Evolutionary conservation across 2,888 invertebrate genomes (phyloP).

Genomic region (Agrotis exclamationis): DNA sequence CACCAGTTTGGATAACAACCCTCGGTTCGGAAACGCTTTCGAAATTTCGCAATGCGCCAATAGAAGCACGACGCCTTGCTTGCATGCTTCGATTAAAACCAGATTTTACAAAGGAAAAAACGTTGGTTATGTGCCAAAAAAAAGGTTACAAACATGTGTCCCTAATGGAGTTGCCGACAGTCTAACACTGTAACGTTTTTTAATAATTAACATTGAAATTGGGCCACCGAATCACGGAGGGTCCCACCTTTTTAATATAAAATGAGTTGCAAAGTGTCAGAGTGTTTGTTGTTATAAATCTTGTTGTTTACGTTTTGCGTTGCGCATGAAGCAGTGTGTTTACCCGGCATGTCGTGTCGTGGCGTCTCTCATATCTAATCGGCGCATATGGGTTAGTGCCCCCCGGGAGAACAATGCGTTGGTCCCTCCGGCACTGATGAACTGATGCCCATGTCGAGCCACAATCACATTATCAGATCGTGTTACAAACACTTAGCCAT

Average conservation of each 20-base stretch:
- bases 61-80: constrained; percentile 32
- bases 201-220: constrained; percentile 51
- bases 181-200: constrained; percentile 63
- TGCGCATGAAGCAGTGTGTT: constrained; percentile 74
- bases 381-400: constrained; percentile 89
- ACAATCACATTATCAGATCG: constrained; percentile 58
- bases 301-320: constrained; percentile 70
- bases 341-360: constrained; percentile 70
- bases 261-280: constrained; percentile 52
- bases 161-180: constrained; percentile 69
- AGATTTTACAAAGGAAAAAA: constrained; percentile 53
- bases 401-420: constrained; percentile 90
- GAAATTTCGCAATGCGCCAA: constrained; percentile 62
- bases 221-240: constrained; percentile 20
- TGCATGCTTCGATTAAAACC: constrained; percentile 49
- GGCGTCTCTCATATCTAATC: constrained; percentile 86
- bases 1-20: constrained; percentile 54
- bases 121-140: constrained; percentile 75
- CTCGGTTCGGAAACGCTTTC: constrained; percentile 51
- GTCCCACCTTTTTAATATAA: constrained; percentile 44
- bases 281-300: constrained; percentile 59
- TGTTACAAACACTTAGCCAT: constrained; percentile 36
- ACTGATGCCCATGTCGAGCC: constrained; percentile 53
- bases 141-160: constrained; percentile 64
- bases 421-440: constrained; percentile 77